Evolutionary conservation across 2,113 vertebrate species (phyloP), one percentile per base, ranked within the genome.

Genomic region (Gobio gobio): DNA sequence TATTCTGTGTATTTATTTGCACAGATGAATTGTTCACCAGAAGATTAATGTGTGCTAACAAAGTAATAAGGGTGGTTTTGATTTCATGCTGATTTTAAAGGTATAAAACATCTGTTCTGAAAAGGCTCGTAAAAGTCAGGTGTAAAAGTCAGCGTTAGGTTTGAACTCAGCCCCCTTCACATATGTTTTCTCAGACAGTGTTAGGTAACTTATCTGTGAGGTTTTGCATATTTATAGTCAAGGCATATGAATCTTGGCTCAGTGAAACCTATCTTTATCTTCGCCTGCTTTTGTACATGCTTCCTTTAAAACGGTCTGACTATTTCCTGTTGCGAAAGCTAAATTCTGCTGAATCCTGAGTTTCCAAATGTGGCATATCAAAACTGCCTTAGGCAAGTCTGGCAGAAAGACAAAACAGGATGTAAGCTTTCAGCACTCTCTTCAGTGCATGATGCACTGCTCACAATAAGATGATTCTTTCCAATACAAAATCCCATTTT

Each of bases 381-480:
- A 54, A 82, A 82, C 7, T 5, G 24, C 79, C 63, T 68, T 51
- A 33, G 79, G 79, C 63, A 82, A 33, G 14, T 81, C 43, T 82
- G 79, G 40, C 16, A 36, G 24, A 49, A 64, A 54, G 45, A 51
- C 61, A 68, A 68, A 68, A 82, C 45, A 68, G 63, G 26, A 33
- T 70, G 47, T 54, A 47, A 82, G 63, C 63, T 70, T 72, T 73
- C 64, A 10, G 64, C 13, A 5, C 49, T 24, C 13, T 58, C 18
- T 78, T 58, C 33, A 54, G 72, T 3, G n/a, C 6, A 5, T 51
- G 14, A 81, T 81, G 63, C 59, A 22, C 61, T 20, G 24, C 10
- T 49, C 72, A 73, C 70, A 84, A 88, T 77, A 36, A 77, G 70
- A 54, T 16, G 49, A 85, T 72, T 68, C 75, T 78, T 66, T 86